A percentile compares a stretch with the other conserved stretches of the same genome.
Conservation (phyloP, 2,797 vertebrate genomes). For the Neoniphon sammara region DNA sequence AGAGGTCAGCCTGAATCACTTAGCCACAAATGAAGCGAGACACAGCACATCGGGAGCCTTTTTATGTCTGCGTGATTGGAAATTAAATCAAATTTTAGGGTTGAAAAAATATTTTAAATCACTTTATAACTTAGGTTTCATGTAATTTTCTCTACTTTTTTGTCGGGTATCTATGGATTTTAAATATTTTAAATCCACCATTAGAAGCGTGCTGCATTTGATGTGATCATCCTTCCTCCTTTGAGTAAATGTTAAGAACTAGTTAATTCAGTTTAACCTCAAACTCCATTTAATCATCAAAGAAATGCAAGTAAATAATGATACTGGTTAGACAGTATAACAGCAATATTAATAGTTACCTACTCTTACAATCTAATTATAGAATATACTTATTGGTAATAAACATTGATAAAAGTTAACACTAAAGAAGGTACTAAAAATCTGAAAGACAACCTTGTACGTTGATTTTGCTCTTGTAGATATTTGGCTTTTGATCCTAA, state of each 20-base stretch:
- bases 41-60: constrained; percentile 14
- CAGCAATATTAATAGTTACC: neutral
- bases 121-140: neutral
- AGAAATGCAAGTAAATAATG: neutral
- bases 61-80: constrained; percentile 21
- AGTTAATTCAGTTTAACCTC: neutral
- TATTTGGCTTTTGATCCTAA: constrained; percentile 49
- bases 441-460: too few species aligned
- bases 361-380: neutral
- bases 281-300: neutral
- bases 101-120: neutral
- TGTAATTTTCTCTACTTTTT: neutral
- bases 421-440: too few species aligned
- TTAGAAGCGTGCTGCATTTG: too few species aligned
- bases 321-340: neutral
- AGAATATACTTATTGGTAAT: neutral
- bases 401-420: too few species aligned
- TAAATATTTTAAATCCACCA: too few species aligned
- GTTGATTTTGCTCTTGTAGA: too few species aligned
- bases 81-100: constrained; percentile 3
- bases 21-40: constrained; percentile 34
- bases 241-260: constrained; percentile 3
- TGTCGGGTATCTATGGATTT: too few species aligned
- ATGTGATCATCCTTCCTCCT: neutral
- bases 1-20: constrained; percentile 63